Evolutionary conservation across 2,888 invertebrate genomes (phyloP), one percentile per base, ranked within the genome.

Genomic region (Nymphalis urticae): DNA sequence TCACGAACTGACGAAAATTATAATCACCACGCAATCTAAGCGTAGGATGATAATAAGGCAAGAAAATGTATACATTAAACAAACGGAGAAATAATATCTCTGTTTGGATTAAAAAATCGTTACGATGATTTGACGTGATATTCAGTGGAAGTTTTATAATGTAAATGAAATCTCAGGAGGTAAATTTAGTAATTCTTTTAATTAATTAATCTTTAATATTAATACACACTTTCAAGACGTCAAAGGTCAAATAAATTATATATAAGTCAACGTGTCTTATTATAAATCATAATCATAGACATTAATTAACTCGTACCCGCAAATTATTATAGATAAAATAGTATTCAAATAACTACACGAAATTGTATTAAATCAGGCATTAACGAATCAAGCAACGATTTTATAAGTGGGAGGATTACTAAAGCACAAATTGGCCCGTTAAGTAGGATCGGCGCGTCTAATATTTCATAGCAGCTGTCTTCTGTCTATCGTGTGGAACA

Each of bases 351-450:
- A 85, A 84, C 85, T 81, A 85, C 81, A 79, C 82, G 75, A 87
- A 87, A 85, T 86, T 83, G 84, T 80, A 85, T 78, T 89, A 88
- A 91, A 90, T 89, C 87, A 87, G 82, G 78, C 80, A 79, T 79
- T 82, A 80, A 84, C 85, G 85, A 86, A 86, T 86, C 84, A 83
- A 82, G 86, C 84, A 83, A 83, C 84, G 82, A 86, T 85, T 81
- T 82, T 82, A 77, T 77, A 82, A 80, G 90, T 90, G 90, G 90
- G 89, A 85, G 89, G 70, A 50, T 64, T 68, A 70, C 64, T 67
- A 66, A 68, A 64, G 63, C 48, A 69, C 67, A 71, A 69, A 73
- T 87, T 83, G 80, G 83, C 77, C 82, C 79, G 81, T 77, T 82
- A 83, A 77, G 75, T 75, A 76, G 78, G 75, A 77, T 75, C 75